Conservation (phyloP, 2,888 invertebrate species). For the Phalera bucephala region DNA sequence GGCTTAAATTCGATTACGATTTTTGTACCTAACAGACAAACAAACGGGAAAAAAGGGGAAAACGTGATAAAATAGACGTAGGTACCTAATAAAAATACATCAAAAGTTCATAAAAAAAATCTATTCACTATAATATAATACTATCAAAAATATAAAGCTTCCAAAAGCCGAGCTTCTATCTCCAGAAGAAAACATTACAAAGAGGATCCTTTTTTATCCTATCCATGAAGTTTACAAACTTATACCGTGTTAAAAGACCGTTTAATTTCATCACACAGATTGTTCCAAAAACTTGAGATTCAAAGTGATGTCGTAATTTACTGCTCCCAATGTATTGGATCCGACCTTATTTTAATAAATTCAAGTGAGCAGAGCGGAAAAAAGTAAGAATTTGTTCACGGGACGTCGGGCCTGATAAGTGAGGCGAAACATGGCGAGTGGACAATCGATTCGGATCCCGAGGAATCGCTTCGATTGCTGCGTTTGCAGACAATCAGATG, state of each 20-base stretch:
- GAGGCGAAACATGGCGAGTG: conserved; percentile 42
- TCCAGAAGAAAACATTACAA: neutral
- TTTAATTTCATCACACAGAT: neutral
- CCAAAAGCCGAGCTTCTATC: neutral
- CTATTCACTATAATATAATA: no score
- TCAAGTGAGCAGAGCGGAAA: conserved; percentile 34
- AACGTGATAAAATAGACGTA: no score
- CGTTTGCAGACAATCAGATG: conserved; percentile 31
- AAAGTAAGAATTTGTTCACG: conserved; percentile 44
- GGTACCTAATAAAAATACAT: no score
- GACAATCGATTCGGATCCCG: conserved; percentile 44
- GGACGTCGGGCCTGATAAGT: conserved; percentile 43
- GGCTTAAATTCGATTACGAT: no score
- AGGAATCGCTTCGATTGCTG: conserved; percentile 44
- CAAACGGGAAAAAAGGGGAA: no score
- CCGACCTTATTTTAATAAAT: conserved; percentile 43
- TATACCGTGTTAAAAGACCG: neutral
- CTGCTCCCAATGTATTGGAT: conserved; percentile 31
- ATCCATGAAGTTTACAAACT: neutral
- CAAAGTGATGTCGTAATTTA: conserved; percentile 31
- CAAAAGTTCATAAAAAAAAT: no score
- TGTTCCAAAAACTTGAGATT: conserved; percentile 16
- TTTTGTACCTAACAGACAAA: no score
- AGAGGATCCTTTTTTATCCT: neutral
- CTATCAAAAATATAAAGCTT: no score